Evolutionary conservation across 2,113 vertebrate species (phyloP).

Genomic region (rabbit (Oryctolagus cuniculus)): mOryCun1.1 NC_091432.1:158667501-158668000

Average conservation of each 20-base stretch:
- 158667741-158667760: neutral
- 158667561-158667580: neutral
- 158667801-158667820: neutral
- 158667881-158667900: neutral
- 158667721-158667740: neutral
- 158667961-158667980: neutral
- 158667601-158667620: neutral
- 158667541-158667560: too few relatives aligned
- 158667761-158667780: neutral
- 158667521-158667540: too few relatives aligned
- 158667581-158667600: neutral
- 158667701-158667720: neutral
- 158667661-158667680: neutral
- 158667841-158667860: neutral
- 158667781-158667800: neutral
- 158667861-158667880: conserved; percentile 8
- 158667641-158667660: neutral
- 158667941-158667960: neutral
- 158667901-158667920: neutral
- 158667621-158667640: neutral
- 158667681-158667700: too few relatives aligned
- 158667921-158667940: neutral
- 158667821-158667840: neutral
- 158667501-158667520: too few relatives aligned
- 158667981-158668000: conserved; percentile 12